phyloP scores from a whole-genome alignment of 2,888 invertebrate genomes.

The Tuta absoluta region DNA sequence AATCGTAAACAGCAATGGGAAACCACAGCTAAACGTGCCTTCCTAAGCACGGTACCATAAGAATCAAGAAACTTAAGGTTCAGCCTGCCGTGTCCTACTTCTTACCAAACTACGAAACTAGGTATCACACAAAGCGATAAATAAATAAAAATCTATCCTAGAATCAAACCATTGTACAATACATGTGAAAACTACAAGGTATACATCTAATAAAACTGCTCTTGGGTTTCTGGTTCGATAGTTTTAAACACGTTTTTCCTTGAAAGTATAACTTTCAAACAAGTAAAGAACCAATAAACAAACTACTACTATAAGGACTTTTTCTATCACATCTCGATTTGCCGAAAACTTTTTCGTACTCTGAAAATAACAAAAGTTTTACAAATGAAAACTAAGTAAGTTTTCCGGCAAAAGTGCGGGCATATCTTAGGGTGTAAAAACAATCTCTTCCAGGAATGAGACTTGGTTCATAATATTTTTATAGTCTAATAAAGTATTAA shows the following conservation, averaged over 20 bases:
- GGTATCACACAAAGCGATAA: too few relatives aligned
- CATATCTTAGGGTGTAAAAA: neutral
- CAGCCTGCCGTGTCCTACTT: too few relatives aligned
- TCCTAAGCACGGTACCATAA: too few relatives aligned
- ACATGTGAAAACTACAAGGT: too few relatives aligned
- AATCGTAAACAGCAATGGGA: too few relatives aligned
- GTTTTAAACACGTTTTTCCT: neutral
- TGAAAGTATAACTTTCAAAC: neutral
- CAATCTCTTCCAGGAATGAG: neutral
- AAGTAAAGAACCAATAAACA: constrained; percentile 4
- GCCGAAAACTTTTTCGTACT: neutral
- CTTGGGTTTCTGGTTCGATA: neutral
- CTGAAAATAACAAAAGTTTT: neutral
- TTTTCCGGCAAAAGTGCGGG: neutral
- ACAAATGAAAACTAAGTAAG: constrained; percentile 1
- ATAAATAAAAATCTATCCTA: too few relatives aligned
- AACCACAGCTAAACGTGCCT: too few relatives aligned
- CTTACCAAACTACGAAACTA: too few relatives aligned
- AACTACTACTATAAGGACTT: constrained; percentile 1
- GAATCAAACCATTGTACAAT: too few relatives aligned
- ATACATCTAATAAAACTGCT: too few relatives aligned
- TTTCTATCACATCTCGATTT: constrained; percentile 5
- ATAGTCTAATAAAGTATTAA: neutral
- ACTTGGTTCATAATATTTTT: neutral
- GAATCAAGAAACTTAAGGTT: too few relatives aligned